Base-by-base conservation (phyloP, 92 coral and sea anemone species). In the Bergia puertoricense region DNA sequence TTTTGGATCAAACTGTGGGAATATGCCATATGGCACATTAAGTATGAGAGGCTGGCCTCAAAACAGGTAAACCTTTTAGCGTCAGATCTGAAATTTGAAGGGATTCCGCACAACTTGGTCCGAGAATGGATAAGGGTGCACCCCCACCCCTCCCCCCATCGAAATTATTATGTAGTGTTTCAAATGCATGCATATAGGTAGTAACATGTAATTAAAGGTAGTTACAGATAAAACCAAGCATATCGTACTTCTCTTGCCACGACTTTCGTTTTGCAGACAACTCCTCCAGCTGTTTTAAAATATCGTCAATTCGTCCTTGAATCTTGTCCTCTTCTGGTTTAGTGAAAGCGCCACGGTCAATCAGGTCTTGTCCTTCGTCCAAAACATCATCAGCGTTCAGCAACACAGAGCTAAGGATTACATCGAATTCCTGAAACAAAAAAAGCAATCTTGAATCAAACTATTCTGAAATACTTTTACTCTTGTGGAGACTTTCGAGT, bases 301-400 rank as follows among this genome's bases (percentile, higher is more conserved):
- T 40, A 18, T 81, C 74, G 74, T 81, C 85, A 57, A 81, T 62
- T 62, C 85, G 67, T 38, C 74, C 85, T 38, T 81, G 85, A 18
- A 81, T 81, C 44, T 39, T 81, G 11, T 38, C 38, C 85, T 81
- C 85, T 36, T 81, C 85, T 15, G 50, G 37, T 57, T 81, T 62
- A 16, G 85, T 81, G 46, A 81, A 81, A 41, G 74, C 40, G 37
- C 39, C 62, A 9, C 72, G 85, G 23, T 81, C 85, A 39, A 81
- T 81, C 74, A 81, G 72, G 56, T 81, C 85, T 38, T 81, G 85
- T 3, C 85, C 85, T 22, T 81, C 85, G 44, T 81, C 85, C 23
- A 81, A 23, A 20, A 81, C 74, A 8, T 81, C 85, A 22, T 81
- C 85, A 62, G 85, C 85, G 8, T 81, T 81, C 39, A 81, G 48